Conservation (phyloP, 2,797 vertebrate genomes). For the Circus cinereus region DNA sequence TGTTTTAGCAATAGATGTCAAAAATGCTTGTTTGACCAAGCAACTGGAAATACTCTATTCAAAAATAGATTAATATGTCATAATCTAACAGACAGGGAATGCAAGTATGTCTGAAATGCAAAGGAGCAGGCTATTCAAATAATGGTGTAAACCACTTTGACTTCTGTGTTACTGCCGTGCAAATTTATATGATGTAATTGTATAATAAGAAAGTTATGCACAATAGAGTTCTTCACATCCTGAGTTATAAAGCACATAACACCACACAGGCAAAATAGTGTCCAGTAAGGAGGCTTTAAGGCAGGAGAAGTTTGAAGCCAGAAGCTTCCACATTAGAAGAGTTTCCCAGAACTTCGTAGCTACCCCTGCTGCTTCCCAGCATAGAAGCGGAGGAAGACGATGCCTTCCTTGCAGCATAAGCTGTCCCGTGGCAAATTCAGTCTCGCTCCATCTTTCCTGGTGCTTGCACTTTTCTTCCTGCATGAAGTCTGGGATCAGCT, state of each 20-base stretch:
- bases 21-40: background rate
- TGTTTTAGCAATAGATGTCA: background rate
- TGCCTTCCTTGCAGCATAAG: background rate
- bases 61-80: background rate
- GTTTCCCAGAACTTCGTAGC: background rate
- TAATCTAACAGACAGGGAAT: background rate
- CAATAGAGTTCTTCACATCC: background rate
- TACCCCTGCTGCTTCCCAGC: background rate
- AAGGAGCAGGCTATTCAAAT: background rate
- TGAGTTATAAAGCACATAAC: background rate
- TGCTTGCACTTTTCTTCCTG: background rate
- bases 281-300: background rate
- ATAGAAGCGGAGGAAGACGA: background rate
- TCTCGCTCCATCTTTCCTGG: background rate
- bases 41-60: background rate
- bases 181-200: background rate
- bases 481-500: background rate
- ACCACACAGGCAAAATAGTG: background rate
- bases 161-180: background rate
- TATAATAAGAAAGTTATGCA: background rate
- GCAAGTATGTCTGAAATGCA: background rate
- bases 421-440: background rate
- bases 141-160: background rate
- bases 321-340: background rate
- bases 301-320: background rate